Percentiles rank a stretch among this genome's conserved stretches.
Evolutionary conservation across 2,888 invertebrate genomes (phyloP).

Genomic region (Pyralis farinalis): DNA sequence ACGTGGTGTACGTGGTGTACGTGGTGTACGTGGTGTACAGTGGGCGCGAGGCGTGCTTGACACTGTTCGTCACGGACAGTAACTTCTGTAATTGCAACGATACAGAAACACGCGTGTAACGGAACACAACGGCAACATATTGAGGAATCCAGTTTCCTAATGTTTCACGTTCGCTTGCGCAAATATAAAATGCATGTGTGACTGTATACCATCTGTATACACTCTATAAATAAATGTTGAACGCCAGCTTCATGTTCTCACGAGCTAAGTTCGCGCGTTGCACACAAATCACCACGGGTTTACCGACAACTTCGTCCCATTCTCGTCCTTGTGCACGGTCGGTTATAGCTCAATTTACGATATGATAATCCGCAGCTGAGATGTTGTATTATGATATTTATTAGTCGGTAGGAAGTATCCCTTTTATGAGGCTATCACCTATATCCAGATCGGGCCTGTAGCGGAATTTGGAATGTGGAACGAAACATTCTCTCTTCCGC

Average conservation of each 20-base stretch:
- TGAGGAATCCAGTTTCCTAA: too few species aligned
- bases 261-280: background rate
- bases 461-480: background rate
- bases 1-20: too few species aligned
- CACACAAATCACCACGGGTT: background rate
- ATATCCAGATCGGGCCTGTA: background rate
- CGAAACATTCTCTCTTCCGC: slow-evolving; percentile 11
- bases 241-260: background rate
- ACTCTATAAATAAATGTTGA: background rate
- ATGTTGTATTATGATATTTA: background rate
- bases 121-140: too few species aligned
- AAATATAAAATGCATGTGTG: background rate
- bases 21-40: too few species aligned
- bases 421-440: slow-evolving; percentile 8
- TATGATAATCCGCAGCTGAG: background rate
- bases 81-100: too few species aligned
- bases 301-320: background rate
- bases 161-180: background rate
- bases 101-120: too few species aligned
- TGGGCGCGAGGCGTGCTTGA: too few species aligned
- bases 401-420: background rate
- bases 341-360: too few species aligned
- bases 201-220: too few species aligned
- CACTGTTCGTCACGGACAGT: too few species aligned
- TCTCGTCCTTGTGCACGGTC: background rate